Evolutionary conservation across 2,797 vertebrate species (phyloP).

Genomic region (Erpetoichthys calabaricus): DNA sequence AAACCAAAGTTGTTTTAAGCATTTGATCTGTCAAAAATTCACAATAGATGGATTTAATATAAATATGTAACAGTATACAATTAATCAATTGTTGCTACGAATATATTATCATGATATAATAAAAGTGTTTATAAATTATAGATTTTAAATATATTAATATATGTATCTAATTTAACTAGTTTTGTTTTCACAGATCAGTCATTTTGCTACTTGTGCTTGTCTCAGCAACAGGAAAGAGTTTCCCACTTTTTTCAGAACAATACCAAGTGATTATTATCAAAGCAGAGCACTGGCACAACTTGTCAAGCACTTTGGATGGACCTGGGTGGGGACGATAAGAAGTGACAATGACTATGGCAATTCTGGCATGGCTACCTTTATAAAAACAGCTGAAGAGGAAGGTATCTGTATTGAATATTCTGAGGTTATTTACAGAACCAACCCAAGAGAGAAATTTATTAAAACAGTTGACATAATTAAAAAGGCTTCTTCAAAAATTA

Average conservation of each 20-base stretch:
- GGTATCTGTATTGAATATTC: constrained; percentile 57
- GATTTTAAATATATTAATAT: too few relatives aligned
- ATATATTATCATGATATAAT: too few relatives aligned
- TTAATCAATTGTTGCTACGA: too few relatives aligned
- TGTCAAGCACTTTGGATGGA: constrained; percentile 57
- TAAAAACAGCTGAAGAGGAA: constrained; percentile 41
- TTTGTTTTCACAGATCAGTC: constrained; percentile 24
- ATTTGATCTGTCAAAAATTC: too few relatives aligned
- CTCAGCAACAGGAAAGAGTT: constrained; percentile 53
- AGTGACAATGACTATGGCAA: constrained; percentile 57
- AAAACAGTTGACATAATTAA: constrained; percentile 29
- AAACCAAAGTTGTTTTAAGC: too few relatives aligned
- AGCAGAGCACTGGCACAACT: constrained; percentile 53
- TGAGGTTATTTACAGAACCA: constrained; percentile 53
- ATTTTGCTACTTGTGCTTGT: constrained; percentile 59
- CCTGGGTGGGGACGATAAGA: constrained; percentile 54
- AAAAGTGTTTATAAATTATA: too few relatives aligned
- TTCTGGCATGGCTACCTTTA: constrained; percentile 50
- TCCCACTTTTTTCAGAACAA: constrained; percentile 57
- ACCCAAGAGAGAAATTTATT: constrained; percentile 44
- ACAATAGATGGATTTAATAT: too few relatives aligned
- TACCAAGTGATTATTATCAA: constrained; percentile 56
- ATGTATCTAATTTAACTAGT: too few relatives aligned
- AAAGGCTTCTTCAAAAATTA: too few relatives aligned
- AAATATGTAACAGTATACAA: too few relatives aligned